phyloP scores from a whole-genome alignment of 1,140 invertebrate genomes.

The Caerostris darwini region DNA sequence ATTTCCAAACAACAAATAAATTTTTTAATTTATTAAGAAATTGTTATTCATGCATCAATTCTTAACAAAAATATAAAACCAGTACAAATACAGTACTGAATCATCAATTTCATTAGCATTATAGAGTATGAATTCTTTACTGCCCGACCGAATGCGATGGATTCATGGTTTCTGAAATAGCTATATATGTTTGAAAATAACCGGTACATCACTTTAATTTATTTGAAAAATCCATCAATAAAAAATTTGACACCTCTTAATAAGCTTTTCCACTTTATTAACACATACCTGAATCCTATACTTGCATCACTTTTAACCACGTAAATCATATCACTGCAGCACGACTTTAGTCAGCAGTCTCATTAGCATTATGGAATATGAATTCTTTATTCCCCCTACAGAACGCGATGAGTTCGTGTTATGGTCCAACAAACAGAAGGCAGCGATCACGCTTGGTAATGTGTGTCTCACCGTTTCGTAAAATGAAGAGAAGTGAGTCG shows the following conservation, averaged over 20 bases:
- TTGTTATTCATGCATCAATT: background rate
- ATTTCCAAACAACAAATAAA: no score
- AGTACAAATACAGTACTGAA: no score
- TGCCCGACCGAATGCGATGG: background rate
- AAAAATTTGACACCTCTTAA: no score
- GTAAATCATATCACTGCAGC: background rate
- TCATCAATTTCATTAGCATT: no score
- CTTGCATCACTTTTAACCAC: background rate
- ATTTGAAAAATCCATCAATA: no score
- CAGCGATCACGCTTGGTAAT: background rate
- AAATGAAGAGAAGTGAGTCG: background rate
- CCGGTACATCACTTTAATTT: no score
- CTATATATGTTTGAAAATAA: no score
- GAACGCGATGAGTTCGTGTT: background rate
- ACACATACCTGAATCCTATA: background rate
- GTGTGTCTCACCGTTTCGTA: background rate
- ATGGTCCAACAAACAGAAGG: constrained; percentile 7
- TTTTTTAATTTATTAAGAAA: background rate
- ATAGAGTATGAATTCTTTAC: no score
- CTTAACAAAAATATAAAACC: no score
- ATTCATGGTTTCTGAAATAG: no score
- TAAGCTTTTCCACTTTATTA: no score
- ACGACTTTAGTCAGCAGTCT: background rate
- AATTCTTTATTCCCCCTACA: background rate
- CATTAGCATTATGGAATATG: background rate